Evolutionary conservation across 2,888 invertebrate genomes (phyloP).

Genomic region (Plebejus melissa): DNA sequence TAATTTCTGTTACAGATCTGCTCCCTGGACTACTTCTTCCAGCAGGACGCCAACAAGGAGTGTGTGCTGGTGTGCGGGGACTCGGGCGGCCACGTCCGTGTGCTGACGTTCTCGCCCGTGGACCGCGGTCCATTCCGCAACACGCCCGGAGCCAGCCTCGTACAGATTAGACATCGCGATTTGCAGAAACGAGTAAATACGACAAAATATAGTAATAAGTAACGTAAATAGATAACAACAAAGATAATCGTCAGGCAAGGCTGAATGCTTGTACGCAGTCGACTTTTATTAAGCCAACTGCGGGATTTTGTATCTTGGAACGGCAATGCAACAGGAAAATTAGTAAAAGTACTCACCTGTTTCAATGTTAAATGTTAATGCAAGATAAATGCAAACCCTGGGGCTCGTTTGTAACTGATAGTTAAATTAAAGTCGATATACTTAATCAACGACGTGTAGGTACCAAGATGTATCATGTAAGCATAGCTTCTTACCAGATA

Average conservation of each 20-base stretch:
- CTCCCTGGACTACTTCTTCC: constrained; percentile 80
- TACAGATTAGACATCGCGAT: constrained; percentile 79
- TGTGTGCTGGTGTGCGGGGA: constrained; percentile 86
- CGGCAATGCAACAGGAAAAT: too few species aligned
- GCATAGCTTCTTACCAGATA: too few species aligned
- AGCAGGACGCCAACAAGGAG: constrained; percentile 72
- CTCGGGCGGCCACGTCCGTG: constrained; percentile 83
- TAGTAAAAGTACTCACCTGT: too few species aligned
- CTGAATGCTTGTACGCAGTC: background rate
- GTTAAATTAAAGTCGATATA: too few species aligned
- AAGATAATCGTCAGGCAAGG: background rate
- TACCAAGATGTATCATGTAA: too few species aligned
- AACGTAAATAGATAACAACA: too few species aligned
- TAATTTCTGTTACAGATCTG: constrained; percentile 51
- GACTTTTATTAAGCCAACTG: too few species aligned
- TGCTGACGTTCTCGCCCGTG: constrained; percentile 81
- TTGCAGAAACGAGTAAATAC: constrained; percentile 63
- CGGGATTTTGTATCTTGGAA: too few species aligned
- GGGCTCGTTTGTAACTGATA: too few species aligned
- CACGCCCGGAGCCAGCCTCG: constrained; percentile 79
- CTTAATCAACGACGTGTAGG: too few species aligned
- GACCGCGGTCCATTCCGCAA: constrained; percentile 85
- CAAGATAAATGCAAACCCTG: too few species aligned
- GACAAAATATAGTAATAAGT: background rate
- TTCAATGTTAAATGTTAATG: too few species aligned